These are phyloP conservation scores for Rhinichthys osculus DNA, from an alignment of 2,797 vertebrate species.

Conservation along the genomic window DNA sequence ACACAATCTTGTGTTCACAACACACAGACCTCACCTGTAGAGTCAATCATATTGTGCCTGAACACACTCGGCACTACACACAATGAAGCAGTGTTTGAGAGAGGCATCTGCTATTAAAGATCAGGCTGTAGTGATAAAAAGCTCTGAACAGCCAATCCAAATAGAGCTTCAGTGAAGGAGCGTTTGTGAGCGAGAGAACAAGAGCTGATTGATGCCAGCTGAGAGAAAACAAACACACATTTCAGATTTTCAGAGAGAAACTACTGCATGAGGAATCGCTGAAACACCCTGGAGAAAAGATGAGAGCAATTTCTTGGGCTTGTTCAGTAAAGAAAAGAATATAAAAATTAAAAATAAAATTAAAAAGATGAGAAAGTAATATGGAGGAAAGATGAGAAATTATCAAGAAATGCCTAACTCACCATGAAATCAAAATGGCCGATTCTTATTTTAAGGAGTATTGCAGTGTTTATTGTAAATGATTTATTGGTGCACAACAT, in stretches of 20 bases:
- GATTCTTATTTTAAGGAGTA: too few relatives aligned
- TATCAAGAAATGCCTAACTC: background rate
- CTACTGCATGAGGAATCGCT: background rate
- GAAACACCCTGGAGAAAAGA: background rate
- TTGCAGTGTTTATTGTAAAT: too few relatives aligned
- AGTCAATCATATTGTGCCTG: conserved; percentile 18
- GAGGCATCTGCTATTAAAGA: conserved; percentile 58
- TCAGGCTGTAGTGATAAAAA: conserved; percentile 61
- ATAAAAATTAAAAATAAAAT: background rate
- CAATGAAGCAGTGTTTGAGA: conserved; percentile 56
- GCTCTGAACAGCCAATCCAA: conserved; percentile 68
- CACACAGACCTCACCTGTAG: conserved; percentile 36
- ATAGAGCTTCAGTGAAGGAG: conserved; percentile 70
- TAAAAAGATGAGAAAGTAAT: too few relatives aligned
- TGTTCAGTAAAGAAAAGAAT: background rate
- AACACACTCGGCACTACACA: conserved; percentile 25
- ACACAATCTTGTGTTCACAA: background rate
- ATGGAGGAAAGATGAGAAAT: too few relatives aligned
- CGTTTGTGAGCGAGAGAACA: conserved; percentile 76
- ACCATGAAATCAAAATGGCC: background rate
- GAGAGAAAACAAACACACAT: conserved; percentile 83
- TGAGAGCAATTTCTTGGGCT: background rate
- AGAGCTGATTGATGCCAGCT: conserved; percentile 85
- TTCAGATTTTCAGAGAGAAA: conserved; percentile 62
- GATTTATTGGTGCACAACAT: too few relatives aligned